These are phyloP conservation scores for Hormiphora californensis DNA, from an alignment of 37 sponge, comb jelly and placozoan species.

Conservation along the genomic window DNA sequence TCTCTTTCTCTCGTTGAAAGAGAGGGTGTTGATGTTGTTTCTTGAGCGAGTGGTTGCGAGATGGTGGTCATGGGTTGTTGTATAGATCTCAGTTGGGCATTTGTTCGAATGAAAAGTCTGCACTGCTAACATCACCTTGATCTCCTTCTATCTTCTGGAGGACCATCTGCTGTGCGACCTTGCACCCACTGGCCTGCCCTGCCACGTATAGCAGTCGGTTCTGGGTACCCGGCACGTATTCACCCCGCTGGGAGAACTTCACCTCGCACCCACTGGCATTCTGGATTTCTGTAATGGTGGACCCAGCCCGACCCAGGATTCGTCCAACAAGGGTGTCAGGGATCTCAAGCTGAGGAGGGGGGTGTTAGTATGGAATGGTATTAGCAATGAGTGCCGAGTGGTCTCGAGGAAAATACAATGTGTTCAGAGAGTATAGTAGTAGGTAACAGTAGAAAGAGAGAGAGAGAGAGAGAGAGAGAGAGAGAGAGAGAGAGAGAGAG, in stretches of 20 bases:
- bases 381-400: too few relatives aligned
- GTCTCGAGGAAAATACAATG: too few relatives aligned
- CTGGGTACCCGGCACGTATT: constrained; percentile 40
- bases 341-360: background rate
- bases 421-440: too few relatives aligned
- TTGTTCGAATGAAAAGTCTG: constrained; percentile 24
- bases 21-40: too few relatives aligned
- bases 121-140: background rate
- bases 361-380: too few relatives aligned
- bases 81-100: too few relatives aligned
- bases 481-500: too few relatives aligned
- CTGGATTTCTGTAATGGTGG: constrained; percentile 38
- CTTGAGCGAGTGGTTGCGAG: too few relatives aligned
- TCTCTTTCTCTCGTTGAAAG: too few relatives aligned
- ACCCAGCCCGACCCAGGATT: background rate
- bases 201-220: constrained; percentile 35
- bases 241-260: constrained; percentile 29
- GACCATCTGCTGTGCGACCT: constrained; percentile 29
- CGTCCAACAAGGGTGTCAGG: constrained; percentile 24
- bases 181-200: background rate
- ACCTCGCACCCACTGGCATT: constrained; percentile 22
- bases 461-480: too few relatives aligned
- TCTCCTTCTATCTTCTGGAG: constrained; percentile 11
- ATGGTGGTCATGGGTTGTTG: too few relatives aligned
- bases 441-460: too few relatives aligned